Evolutionary conservation across 1,140 invertebrate species (phyloP).

Genomic region (Ganaspis sp.): DNA sequence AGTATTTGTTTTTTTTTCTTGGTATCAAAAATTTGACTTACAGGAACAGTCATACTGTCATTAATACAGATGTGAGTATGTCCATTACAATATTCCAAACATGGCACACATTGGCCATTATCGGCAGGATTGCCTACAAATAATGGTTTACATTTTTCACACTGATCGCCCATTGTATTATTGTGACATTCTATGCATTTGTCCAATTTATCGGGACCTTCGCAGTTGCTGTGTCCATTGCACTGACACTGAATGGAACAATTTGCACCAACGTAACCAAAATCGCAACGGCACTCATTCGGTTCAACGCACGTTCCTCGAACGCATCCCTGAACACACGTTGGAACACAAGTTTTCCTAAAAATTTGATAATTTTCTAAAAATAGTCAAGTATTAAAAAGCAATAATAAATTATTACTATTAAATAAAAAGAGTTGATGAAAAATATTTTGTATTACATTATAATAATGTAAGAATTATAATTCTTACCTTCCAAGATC

Average conservation of each 20-base stretch:
- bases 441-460: neutral
- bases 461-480: too few relatives aligned
- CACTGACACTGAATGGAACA: conserved; percentile 96
- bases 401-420: conserved; percentile 21
- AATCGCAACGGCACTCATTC: conserved; percentile 92
- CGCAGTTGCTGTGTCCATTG: conserved; percentile 95
- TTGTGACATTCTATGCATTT: conserved; percentile 92
- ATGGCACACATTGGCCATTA: conserved; percentile 91
- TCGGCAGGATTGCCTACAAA: conserved; percentile 94
- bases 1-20: too few relatives aligned
- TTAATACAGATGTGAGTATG: conserved; percentile 90
- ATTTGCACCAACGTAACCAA: conserved; percentile 95
- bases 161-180: conserved; percentile 92
- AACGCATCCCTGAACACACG: conserved; percentile 92
- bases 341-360: conserved; percentile 83
- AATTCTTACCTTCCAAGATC: conserved; percentile 64
- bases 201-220: conserved; percentile 88
- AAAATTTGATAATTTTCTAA: conserved; percentile 3
- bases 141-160: conserved; percentile 90
- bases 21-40: conserved; percentile 49
- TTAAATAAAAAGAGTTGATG: neutral
- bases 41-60: conserved; percentile 77
- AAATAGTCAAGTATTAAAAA: conserved; percentile 27
- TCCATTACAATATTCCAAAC: conserved; percentile 91
- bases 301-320: conserved; percentile 91